Conservation (phyloP, 2,797 vertebrate genomes). For the Pangasius krempfi region DNA sequence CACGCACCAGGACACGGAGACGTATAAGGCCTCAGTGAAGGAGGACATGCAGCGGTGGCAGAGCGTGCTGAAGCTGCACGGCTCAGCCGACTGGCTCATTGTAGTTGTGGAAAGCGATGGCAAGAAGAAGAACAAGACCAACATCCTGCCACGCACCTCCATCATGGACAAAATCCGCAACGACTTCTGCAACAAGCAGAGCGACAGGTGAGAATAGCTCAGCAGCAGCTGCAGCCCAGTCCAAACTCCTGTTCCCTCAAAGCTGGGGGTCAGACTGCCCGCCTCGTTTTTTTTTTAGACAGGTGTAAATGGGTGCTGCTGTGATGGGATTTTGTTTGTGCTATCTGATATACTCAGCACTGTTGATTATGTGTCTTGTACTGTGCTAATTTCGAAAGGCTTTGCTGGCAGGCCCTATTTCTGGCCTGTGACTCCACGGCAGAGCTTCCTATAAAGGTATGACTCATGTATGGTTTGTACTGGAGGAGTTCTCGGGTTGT, state of each 20-base stretch:
- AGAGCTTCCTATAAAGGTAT: slow-evolving; percentile 34
- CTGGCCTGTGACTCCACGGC: slow-evolving; percentile 12
- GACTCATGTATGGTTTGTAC: slow-evolving; percentile 29
- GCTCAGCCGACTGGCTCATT: slow-evolving; percentile 92
- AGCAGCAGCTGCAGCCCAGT: slow-evolving; percentile 8
- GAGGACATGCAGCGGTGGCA: slow-evolving; percentile 98
- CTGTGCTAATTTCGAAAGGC: slow-evolving; percentile 36
- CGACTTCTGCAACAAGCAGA: slow-evolving; percentile 99
- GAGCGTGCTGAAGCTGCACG: slow-evolving; percentile 83
- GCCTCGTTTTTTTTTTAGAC: not conserved
- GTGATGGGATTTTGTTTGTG: slow-evolving; percentile 9
- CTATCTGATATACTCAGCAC: slow-evolving; percentile 28
- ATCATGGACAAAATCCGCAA: slow-evolving; percentile 98
- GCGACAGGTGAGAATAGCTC: slow-evolving; percentile 83
- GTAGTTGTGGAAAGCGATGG: slow-evolving; percentile 93
- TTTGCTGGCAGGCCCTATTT: slow-evolving; percentile 47
- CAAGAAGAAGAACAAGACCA: slow-evolving; percentile 98
- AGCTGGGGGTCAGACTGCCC: not conserved
- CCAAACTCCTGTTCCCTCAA: not conserved
- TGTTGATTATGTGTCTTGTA: not conserved
- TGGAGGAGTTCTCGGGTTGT: slow-evolving; percentile 7
- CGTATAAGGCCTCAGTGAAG: slow-evolving; percentile 90
- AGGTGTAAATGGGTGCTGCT: slow-evolving; percentile 15
- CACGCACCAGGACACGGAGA: slow-evolving; percentile 86
- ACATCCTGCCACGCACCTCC: slow-evolving; percentile 95